These are phyloP conservation scores for Zosterops pallidus DNA, from an alignment of 2,113 vertebrate species.

Conservation along the genomic window DNA sequence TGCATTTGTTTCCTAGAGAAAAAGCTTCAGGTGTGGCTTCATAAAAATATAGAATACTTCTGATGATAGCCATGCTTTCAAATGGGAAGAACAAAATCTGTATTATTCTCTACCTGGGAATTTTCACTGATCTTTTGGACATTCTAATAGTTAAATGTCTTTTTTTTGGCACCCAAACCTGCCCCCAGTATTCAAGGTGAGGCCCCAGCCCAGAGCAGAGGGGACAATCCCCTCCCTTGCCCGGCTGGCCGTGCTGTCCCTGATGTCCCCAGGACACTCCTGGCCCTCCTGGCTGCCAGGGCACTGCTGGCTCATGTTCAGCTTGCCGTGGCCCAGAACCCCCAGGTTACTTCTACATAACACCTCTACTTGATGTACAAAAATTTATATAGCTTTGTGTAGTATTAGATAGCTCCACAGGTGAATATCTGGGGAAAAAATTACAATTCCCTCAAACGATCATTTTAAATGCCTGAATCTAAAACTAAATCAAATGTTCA, in stretches of 20 bases:
- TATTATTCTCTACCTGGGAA: background rate
- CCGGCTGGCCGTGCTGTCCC: rapidly evolving
- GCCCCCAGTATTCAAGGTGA: background rate
- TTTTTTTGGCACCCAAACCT: background rate
- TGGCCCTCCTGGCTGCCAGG: background rate
- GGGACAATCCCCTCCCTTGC: background rate
- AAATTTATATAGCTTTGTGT: background rate
- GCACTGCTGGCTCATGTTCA: background rate
- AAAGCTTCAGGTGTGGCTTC: background rate
- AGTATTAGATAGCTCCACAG: background rate
- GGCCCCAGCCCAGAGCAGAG: background rate
- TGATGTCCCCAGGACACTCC: rapidly evolving
- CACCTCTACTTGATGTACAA: background rate
- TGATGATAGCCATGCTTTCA: background rate
- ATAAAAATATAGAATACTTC: background rate
- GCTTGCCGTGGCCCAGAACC: rapidly evolving
- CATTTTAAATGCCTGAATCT: background rate
- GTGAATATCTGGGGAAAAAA: background rate
- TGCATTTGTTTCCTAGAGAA: background rate
- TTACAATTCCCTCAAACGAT: background rate
- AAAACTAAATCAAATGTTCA: background rate
- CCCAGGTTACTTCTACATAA: background rate
- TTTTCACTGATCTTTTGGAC: background rate
- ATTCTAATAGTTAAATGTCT: background rate
- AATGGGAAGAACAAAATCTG: background rate